Base-by-base conservation (phyloP, 2,888 invertebrate genomes). In the Horisme vitalbata region DNA sequence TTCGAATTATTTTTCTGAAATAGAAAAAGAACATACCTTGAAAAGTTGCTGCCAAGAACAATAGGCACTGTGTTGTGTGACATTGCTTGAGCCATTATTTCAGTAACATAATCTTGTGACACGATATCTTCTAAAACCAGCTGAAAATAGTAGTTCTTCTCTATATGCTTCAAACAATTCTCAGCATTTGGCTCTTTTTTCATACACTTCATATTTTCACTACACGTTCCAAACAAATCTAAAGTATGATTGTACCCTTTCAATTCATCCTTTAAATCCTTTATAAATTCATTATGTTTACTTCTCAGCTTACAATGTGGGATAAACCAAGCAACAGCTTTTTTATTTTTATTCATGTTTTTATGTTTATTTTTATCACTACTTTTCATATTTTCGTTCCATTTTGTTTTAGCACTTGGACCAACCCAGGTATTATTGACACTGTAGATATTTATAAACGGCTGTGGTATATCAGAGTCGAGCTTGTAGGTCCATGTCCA, bases 401-500 rank as follows among this genome's bases (percentile, higher is more conserved):
- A 87, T 4, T 59, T 48, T 27, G 80, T 63, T 4, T 62, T 45
- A 1, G 11, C 52, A 8, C 51, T 69, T 0, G 87, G 87, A n/a
- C 86, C 87, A 4, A 85, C 47, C 1, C 71, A 23, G 1, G 58
- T 59, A 18, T 75, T 65, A 4, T 72, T 65, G 0, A 15, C 28
- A 39, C 73, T 57, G 31, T 69, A 68, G 13, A 87, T 73, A 27
- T 70, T 70, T 4, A 83, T 62, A 52, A 79, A 83, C 0, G 86
- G 75, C 28, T 79, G 76, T 1, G 79, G 73, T 44, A 87, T 68
- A 39, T 83, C 82, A 0, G 87, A 86, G 44, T 79, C 67, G 1
- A 84, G 56, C 63, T 73, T 84, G 11, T 87, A 89, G 0, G 86
- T 83, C 88, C 88, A 87, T 0, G 88, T 86, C 79, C 74, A 79